A percentile compares a stretch with the other conserved stretches of the same genome.
These are phyloP conservation scores for Caenorhabditis inopinata DNA, from an alignment of 1,140 invertebrate species.

Conservation along the genomic window DNA sequence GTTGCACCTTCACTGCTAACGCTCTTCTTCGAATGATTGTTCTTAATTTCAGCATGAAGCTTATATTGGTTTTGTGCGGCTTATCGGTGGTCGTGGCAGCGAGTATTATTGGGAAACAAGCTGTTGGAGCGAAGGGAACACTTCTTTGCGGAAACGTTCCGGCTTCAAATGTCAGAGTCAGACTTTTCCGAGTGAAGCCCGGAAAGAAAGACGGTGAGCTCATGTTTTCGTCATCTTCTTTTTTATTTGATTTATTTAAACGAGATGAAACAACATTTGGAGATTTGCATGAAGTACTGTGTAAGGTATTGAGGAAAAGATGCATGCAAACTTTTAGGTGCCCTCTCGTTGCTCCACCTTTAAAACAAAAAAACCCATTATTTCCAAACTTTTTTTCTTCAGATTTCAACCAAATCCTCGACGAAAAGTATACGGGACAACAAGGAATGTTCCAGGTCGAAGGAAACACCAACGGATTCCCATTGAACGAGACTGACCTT, in stretches of 20 bases:
- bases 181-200: slow-evolving; percentile 44
- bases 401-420: slow-evolving; percentile 45
- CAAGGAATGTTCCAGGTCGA: slow-evolving; percentile 49
- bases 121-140: slow-evolving; percentile 37
- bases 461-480: slow-evolving; percentile 47
- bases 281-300: no score
- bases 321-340: no score
- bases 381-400: neutral
- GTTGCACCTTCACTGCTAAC: neutral
- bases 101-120: slow-evolving; percentile 14
- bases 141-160: slow-evolving; percentile 44
- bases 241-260: no score
- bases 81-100: neutral
- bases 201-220: slow-evolving; percentile 24
- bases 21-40: no score
- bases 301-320: no score
- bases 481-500: slow-evolving; percentile 44
- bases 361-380: neutral
- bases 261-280: no score
- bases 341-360: no score
- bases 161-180: slow-evolving; percentile 35
- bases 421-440: slow-evolving; percentile 35
- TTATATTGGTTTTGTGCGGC: neutral
- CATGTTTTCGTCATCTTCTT: no score
- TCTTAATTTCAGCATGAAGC: slow-evolving; percentile 8